Base-by-base conservation (phyloP, 2,113 vertebrate species). In the Bolborhynchus lineola region DNA sequence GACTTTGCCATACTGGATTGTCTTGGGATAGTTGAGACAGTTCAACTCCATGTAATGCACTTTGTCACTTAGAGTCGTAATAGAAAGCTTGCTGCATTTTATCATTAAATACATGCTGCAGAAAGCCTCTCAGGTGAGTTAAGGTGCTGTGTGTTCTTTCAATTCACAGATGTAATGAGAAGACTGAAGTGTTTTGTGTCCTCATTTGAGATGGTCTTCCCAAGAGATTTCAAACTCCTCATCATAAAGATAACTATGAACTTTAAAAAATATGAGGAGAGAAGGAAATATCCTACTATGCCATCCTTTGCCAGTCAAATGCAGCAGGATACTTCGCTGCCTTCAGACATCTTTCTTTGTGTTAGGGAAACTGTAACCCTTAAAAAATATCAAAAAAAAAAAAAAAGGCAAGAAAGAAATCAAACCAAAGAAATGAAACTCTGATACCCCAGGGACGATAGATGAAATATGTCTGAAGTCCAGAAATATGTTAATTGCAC, bases 401-500 rank as follows among this genome's bases (percentile, higher is more conserved):
- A 60, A 65, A 16, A 20, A 69, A 75, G 35, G 10, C 7, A 81
- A 59, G 52, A 77, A 88, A 92, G 35, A 89, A 94, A 81, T 71
- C 37, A 84, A 86, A 75, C 60, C 16, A 57, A 18, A 35, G 28
- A 84, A 81, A 90, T 1, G 2, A 62, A 93, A 47, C 2, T 1
- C 28, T 90, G 86, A 55, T 94, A 92, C 71, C 47, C 72, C 23
- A 90, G 82, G 88, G 92, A 94, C 55, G 68, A 29, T 21, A 93
- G 52, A 79, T 2, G 2, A 75, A 95, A 81, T 44, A 86, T 60
- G 49, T 71, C 69, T 93, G 82, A 88, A 94, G 62, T 92, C 93
- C 69, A 91, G 82, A 93, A 95, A 79, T 92, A 94, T 69, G 69
- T 93, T 96, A 95, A 93, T 76, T 95, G 83, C 69, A 89, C 93